Conservation (phyloP, 2,888 invertebrate genomes). For the Amphipoea oculea region DNA sequence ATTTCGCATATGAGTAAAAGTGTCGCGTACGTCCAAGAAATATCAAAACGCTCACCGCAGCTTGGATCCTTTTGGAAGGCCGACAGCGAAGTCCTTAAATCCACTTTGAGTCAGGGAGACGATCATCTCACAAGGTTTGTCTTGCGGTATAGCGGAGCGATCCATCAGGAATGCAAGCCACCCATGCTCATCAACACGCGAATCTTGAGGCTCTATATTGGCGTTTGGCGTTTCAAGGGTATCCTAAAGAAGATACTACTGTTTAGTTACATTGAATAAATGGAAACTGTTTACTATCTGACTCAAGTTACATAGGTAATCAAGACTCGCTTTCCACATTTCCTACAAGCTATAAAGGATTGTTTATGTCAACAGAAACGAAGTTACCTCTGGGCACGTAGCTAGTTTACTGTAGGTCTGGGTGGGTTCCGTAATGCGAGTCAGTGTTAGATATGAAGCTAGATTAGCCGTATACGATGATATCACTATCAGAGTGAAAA, state of each 20-base stretch:
- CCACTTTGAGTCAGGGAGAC: constrained; percentile 94
- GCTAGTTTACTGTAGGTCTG: constrained; percentile 85
- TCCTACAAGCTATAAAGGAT: constrained; percentile 9
- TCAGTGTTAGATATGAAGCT: constrained; percentile 98
- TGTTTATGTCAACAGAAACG: constrained; percentile 21
- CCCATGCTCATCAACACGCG: constrained; percentile 72
- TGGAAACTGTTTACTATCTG: not conserved
- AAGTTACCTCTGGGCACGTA: constrained; percentile 81
- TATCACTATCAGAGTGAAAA: constrained; percentile 98
- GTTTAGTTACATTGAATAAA: not conserved
- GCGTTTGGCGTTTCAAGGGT: constrained; percentile 62
- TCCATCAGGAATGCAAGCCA: constrained; percentile 76
- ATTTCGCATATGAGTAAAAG: constrained; percentile 64
- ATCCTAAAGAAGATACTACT: constrained; percentile 65
- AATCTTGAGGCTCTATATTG: constrained; percentile 55
- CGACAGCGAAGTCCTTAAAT: constrained; percentile 96
- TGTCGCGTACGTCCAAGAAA: constrained; percentile 29
- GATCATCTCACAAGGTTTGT: constrained; percentile 98
- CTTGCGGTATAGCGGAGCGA: constrained; percentile 74
- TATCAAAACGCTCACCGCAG: constrained; percentile 92
- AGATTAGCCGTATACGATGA: constrained; percentile 99
- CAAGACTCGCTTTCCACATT: not conserved
- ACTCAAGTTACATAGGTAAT: not conserved
- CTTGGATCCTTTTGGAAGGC: constrained; percentile 97
- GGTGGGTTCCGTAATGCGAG: constrained; percentile 97